Evolutionary conservation across 2,888 invertebrate species (phyloP).

Genomic region (Tachina lurida): DNA sequence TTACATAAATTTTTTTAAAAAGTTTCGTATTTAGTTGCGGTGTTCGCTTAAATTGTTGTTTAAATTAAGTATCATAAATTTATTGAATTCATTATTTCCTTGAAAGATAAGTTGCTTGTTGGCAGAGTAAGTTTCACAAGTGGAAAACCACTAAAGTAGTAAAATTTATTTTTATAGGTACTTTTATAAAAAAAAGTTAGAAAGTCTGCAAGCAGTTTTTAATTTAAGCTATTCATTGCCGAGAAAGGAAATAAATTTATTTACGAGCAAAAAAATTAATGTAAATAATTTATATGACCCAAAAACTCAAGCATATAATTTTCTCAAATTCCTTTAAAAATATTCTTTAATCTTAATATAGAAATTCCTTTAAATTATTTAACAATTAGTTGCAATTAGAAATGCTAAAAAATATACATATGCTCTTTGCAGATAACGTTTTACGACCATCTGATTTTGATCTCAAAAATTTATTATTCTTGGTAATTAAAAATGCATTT

Average conservation of each 20-base stretch:
- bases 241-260: not conserved
- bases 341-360: too few relatives aligned
- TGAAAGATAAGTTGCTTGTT: not conserved
- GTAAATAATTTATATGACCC: not conserved
- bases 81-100: constrained; percentile 8
- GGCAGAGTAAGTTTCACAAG: not conserved
- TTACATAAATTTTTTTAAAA: constrained; percentile 13
- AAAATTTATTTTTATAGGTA: not conserved
- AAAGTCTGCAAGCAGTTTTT: too few relatives aligned
- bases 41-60: constrained; percentile 27
- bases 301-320: not conserved
- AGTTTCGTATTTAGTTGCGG: not conserved
- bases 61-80: constrained; percentile 27
- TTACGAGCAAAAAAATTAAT: not conserved
- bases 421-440: constrained; percentile 13
- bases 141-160: not conserved
- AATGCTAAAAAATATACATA: constrained; percentile 8
- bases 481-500: constrained; percentile 64
- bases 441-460: constrained; percentile 56
- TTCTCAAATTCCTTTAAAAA: not conserved
- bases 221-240: too few relatives aligned
- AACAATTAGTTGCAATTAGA: constrained; percentile 12
- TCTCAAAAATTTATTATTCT: constrained; percentile 52
- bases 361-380: constrained; percentile 20
- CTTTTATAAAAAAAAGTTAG: not conserved